Percentiles rank a stretch among this genome's conserved stretches.
These are phyloP conservation scores for Nixonia krombeini DNA, from an alignment of 1,140 invertebrate genomes.

Conservation along the genomic window DNA sequence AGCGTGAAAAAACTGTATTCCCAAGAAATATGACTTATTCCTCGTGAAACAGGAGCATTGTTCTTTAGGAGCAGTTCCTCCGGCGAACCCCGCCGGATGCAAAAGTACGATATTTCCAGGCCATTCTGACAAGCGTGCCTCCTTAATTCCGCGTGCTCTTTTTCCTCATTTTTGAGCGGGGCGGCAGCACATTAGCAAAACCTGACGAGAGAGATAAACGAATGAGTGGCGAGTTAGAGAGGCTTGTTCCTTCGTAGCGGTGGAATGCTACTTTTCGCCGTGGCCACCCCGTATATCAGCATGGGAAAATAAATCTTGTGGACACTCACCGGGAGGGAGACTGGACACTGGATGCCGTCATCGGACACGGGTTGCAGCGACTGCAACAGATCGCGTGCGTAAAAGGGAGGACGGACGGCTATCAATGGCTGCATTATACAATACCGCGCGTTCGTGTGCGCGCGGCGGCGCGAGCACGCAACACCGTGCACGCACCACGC, in stretches of 20 bases:
- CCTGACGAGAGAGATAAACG: not conserved
- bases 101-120: too few species aligned
- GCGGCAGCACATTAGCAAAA: not conserved
- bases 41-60: too few species aligned
- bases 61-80: too few species aligned
- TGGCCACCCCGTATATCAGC: conserved; percentile 59
- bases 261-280: conserved; percentile 44
- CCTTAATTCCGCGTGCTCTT: too few species aligned
- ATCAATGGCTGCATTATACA: conserved; percentile 71
- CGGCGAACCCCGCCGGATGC: too few species aligned
- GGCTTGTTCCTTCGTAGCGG: not conserved
- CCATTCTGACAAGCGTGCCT: too few species aligned
- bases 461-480: conserved; percentile 23
- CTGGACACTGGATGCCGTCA: conserved; percentile 70
- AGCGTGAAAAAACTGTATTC: too few species aligned
- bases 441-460: conserved; percentile 39
- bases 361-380: conserved; percentile 67
- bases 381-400: conserved; percentile 69
- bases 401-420: conserved; percentile 64
- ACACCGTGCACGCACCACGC: conserved; percentile 19
- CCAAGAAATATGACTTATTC: too few species aligned
- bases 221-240: not conserved
- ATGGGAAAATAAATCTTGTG: conserved; percentile 71
- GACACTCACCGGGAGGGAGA: conserved; percentile 67
- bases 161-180: too few species aligned